These are phyloP conservation scores for Pygathrix nemaeus DNA, from an alignment of 2,113 vertebrate species.

Conservation along the genomic window DNA sequence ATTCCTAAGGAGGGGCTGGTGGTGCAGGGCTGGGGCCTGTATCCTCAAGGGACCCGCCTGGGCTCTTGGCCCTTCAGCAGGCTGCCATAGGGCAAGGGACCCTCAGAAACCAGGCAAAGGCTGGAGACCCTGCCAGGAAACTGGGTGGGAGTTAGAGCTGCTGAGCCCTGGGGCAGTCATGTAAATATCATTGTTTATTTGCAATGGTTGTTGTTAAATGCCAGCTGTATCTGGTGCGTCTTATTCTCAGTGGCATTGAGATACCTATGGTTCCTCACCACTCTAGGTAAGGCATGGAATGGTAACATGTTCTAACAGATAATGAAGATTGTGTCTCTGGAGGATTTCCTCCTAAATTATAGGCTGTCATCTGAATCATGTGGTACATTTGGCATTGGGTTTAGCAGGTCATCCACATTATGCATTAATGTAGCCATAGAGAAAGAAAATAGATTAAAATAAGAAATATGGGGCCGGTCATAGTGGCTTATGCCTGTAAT, in stretches of 20 bases:
- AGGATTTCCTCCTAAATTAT: neutral
- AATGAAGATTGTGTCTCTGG: neutral
- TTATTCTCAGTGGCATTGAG: neutral
- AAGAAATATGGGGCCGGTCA: conserved; percentile 6
- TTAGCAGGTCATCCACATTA: conserved; percentile 57
- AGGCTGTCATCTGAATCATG: neutral
- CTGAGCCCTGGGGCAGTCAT: neutral
- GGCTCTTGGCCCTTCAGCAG: neutral
- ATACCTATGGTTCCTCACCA: neutral
- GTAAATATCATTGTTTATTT: neutral
- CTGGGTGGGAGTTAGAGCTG: neutral
- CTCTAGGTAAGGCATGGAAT: neutral
- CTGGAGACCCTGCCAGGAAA: neutral
- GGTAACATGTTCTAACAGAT: neutral
- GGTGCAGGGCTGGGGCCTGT: neutral
- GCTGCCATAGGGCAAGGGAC: neutral
- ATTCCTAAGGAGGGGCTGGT: neutral
- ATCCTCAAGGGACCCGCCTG: neutral
- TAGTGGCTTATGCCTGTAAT: too few relatives aligned
- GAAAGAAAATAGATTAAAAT: conserved; percentile 46
- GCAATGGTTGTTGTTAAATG: neutral
- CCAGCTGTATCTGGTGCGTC: accelerated
- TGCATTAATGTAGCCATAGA: conserved; percentile 45
- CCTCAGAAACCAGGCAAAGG: neutral
- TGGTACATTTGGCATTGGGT: neutral